These are phyloP conservation scores for Micromesistius poutassou DNA, from an alignment of 2,797 vertebrate genomes.

Conservation along the genomic window DNA sequence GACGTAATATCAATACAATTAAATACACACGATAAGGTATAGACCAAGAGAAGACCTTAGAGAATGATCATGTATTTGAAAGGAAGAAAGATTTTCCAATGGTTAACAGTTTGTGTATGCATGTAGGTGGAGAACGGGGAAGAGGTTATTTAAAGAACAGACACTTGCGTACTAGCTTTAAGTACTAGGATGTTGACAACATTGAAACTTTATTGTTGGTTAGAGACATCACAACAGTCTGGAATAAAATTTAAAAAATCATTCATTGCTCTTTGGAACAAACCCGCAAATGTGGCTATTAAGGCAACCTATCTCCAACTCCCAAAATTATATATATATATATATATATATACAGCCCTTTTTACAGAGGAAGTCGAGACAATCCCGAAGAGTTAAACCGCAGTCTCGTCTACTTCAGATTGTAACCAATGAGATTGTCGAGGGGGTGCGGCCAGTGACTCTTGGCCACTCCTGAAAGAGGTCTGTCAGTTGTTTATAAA, in stretches of 20 bases:
- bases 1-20: neutral
- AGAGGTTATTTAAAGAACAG: neutral
- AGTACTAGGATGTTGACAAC: neutral
- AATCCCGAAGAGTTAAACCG: neutral
- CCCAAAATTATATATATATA: neutral
- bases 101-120: neutral
- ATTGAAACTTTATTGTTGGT: conserved; percentile 9
- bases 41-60: neutral
- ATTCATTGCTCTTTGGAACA: neutral
- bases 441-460: neutral
- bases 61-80: neutral
- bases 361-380: neutral
- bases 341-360: neutral
- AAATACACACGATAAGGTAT: neutral
- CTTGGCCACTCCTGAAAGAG: conserved; percentile 3
- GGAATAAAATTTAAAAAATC: neutral
- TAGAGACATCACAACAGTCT: conserved; percentile 9
- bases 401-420: neutral
- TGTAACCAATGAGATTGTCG: neutral
- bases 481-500: neutral
- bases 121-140: neutral
- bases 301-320: conserved; percentile 22
- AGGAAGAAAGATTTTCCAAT: neutral
- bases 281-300: conserved; percentile 16
- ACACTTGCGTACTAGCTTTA: neutral